These are phyloP conservation scores for Lasioglossum villosulum DNA, from an alignment of 2,888 invertebrate species.

Conservation along the genomic window DNA sequence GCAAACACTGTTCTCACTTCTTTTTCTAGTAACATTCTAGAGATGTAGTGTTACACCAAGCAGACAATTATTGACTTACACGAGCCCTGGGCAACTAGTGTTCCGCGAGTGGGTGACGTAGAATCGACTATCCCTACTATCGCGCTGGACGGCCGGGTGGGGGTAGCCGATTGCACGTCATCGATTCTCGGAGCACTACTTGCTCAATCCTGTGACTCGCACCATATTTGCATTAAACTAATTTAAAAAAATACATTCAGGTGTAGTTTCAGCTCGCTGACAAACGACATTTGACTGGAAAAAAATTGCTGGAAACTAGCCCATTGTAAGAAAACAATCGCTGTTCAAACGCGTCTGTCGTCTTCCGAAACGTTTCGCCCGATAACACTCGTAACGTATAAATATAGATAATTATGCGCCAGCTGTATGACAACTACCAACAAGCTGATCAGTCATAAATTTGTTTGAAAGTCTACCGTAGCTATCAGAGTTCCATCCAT, in stretches of 20 bases:
- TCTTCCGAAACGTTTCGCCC: too few relatives aligned
- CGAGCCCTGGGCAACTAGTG: too few relatives aligned
- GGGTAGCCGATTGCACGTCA: too few relatives aligned
- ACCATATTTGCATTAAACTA: neutral
- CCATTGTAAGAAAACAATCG: neutral
- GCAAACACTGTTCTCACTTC: too few relatives aligned
- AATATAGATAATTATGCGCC: slow-evolving; percentile 20
- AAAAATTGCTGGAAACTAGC: neutral
- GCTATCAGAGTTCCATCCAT: neutral
- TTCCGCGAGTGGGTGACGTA: too few relatives aligned
- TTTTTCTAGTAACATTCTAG: too few relatives aligned
- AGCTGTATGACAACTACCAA: neutral
- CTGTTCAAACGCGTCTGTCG: neutral
- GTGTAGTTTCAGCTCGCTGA: neutral
- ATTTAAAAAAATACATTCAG: neutral
- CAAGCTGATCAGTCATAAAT: slow-evolving; percentile 18
- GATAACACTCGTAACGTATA: slow-evolving; percentile 31
- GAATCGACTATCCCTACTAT: too few relatives aligned
- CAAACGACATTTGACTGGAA: neutral
- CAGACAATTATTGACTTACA: neutral
- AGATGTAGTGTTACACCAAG: neutral
- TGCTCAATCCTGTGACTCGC: neutral
- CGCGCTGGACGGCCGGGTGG: too few relatives aligned
- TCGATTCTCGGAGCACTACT: too few relatives aligned
- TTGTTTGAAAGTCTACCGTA: neutral